Conservation (phyloP, 2,113 vertebrate species). For the Megaceryle torquata region DNA sequence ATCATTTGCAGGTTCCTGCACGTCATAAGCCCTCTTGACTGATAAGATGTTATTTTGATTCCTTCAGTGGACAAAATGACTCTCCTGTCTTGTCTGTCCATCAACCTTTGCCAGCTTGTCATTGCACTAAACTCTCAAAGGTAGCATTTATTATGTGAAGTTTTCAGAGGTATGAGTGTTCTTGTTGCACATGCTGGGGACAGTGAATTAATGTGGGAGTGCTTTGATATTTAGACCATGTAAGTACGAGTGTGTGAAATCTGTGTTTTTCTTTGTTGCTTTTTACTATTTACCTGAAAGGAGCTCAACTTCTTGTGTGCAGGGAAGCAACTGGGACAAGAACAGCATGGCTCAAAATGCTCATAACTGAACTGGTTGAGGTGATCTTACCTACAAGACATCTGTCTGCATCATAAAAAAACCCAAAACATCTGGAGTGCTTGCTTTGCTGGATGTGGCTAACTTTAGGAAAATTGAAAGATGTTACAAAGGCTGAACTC, state of each 20-base stretch:
- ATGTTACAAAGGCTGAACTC: not conserved
- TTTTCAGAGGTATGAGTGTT: not conserved
- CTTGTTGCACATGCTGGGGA: fast-evolving
- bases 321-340: not conserved
- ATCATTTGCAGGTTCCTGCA: not conserved
- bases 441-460: not conserved
- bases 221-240: not conserved
- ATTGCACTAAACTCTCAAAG: not conserved
- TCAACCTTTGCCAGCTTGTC: not conserved
- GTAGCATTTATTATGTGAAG: not conserved
- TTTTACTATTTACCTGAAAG: not conserved
- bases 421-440: not conserved
- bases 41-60: not conserved
- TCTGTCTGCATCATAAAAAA: not conserved
- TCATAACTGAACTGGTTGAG: not conserved
- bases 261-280: not conserved
- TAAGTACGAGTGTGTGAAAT: not conserved
- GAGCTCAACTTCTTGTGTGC: not conserved
- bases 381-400: not conserved
- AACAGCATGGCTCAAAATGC: not conserved
- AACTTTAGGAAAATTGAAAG: not conserved
- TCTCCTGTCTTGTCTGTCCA: not conserved
- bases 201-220: not conserved
- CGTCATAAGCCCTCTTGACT: not conserved
- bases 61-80: not conserved